Evolutionary conservation across 1,140 invertebrate species (phyloP).

Genomic region (Proctacanthus coquilletti): DNA sequence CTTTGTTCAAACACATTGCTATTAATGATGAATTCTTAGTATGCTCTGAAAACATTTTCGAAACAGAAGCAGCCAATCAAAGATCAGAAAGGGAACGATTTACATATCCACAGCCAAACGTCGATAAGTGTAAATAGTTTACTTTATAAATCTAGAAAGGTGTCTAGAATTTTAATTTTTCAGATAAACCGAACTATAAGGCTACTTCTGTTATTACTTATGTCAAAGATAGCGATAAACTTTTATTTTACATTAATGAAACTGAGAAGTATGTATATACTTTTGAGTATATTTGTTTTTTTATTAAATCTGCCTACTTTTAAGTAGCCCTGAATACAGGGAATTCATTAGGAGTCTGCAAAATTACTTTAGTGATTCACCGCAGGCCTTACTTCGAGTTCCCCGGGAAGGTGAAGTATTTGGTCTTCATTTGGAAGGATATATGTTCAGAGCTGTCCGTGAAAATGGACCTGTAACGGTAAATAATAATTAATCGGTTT

Average conservation of each 20-base stretch:
- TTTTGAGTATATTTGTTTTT: no score
- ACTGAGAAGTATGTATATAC: not conserved
- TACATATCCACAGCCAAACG: not conserved
- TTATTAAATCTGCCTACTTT: not conserved
- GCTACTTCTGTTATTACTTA: not conserved
- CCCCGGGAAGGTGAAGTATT: not conserved
- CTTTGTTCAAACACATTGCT: not conserved
- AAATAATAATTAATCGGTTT: not conserved
- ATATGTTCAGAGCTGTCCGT: not conserved
- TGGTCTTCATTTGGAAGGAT: not conserved
- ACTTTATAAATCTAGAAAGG: not conserved
- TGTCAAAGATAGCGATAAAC: not conserved
- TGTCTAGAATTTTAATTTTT: not conserved
- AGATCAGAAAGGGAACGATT: no score
- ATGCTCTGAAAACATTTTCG: no score
- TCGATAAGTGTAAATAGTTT: not conserved
- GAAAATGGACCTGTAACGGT: not conserved
- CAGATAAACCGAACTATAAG: not conserved
- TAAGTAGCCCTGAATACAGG: not conserved
- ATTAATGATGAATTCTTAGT: no score
- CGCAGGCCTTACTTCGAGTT: not conserved
- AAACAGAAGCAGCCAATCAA: not conserved
- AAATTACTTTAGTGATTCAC: not conserved
- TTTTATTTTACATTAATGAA: not conserved
- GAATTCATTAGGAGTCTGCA: not conserved